Evolutionary conservation across 2,797 vertebrate species (phyloP).

Genomic region (Strix occidentalis): DNA sequence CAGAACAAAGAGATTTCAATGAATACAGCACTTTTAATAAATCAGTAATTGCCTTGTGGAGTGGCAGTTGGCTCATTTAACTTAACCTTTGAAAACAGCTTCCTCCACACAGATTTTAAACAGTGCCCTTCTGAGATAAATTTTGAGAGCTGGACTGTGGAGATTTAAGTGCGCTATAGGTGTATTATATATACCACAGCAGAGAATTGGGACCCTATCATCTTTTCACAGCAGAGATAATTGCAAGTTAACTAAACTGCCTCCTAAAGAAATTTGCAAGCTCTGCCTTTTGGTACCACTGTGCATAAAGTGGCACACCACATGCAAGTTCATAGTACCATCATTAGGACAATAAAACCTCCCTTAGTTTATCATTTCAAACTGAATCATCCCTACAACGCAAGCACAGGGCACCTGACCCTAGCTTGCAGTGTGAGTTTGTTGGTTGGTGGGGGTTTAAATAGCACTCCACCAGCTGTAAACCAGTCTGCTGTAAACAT

Average conservation of each 20-base stretch:
- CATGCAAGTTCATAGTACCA: not conserved
- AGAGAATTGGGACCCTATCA: not conserved
- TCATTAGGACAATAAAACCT: not conserved
- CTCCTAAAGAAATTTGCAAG: not conserved
- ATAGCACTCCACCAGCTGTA: not conserved
- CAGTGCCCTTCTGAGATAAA: not conserved
- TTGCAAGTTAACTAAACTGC: not conserved
- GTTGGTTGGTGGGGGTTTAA: not conserved
- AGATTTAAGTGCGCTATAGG: not conserved
- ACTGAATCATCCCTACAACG: not conserved
- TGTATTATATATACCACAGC: not conserved
- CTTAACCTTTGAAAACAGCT: conserved; percentile 20
- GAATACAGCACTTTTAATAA: conserved; percentile 31
- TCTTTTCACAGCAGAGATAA: not conserved
- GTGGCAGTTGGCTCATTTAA: conserved; percentile 28
- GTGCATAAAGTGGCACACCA: not conserved
- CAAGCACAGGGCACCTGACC: not conserved
- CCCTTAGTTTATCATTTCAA: not conserved
- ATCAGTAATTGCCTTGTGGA: conserved; percentile 17
- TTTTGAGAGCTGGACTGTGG: not conserved
- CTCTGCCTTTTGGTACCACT: not conserved
- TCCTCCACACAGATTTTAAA: not conserved
- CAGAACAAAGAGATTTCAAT: conserved; percentile 4
- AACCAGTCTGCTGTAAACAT: not conserved
- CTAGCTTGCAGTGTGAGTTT: not conserved